phyloP scores from a whole-genome alignment of 2,797 vertebrate species.

The Scolopax rusticola region DNA sequence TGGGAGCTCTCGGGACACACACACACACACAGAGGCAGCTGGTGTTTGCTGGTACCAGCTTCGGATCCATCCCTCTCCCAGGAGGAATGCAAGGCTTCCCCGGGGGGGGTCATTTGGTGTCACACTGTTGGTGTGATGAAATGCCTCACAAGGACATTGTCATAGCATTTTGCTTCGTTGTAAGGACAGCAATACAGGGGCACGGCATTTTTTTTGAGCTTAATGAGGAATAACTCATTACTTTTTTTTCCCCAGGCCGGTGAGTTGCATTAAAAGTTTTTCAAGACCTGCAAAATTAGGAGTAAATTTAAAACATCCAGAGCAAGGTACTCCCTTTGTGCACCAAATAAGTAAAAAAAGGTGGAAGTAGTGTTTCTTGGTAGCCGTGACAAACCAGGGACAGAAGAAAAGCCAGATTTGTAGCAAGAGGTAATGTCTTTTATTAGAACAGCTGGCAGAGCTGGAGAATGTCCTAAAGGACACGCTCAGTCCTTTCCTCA shows the following conservation, averaged over 20 bases:
- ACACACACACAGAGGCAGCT: accelerated
- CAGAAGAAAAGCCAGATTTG: background rate
- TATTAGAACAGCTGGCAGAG: background rate
- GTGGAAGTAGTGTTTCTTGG: background rate
- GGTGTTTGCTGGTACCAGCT: background rate
- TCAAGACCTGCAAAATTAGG: background rate
- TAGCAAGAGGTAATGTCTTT: background rate
- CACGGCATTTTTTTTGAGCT: background rate
- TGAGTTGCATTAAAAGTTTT: background rate
- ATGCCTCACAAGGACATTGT: background rate
- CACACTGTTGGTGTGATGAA: background rate
- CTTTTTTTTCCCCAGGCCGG: background rate
- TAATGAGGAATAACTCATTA: background rate
- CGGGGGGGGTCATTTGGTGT: background rate
- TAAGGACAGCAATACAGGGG: background rate
- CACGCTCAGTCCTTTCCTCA: background rate
- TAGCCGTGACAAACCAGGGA: background rate
- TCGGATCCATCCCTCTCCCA: background rate
- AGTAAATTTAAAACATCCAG: background rate
- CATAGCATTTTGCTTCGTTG: background rate
- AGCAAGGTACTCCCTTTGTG: background rate
- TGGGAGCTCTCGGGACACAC: background rate
- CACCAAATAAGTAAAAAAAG: background rate
- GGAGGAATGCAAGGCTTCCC: background rate
- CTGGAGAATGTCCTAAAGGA: background rate